phyloP scores from a whole-genome alignment of 2,797 vertebrate genomes.

The Apogon hyalosoma region DNA sequence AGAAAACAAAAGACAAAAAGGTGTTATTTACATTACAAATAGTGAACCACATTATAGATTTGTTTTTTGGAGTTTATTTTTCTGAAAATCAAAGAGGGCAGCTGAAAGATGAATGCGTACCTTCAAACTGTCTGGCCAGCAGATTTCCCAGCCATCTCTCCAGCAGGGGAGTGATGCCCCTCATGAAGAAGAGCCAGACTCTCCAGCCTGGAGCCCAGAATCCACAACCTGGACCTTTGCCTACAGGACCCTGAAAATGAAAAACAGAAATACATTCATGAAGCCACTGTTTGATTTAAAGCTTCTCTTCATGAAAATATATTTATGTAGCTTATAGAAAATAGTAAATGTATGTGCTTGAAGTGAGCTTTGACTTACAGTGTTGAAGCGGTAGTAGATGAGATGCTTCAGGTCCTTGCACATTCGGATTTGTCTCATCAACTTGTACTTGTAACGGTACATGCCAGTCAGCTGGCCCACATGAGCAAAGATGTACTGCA shows the following conservation, averaged over 20 bases:
- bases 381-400: slow-evolving; percentile 99
- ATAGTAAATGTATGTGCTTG: no score
- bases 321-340: no score
- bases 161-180: slow-evolving; percentile 96
- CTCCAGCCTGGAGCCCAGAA: slow-evolving; percentile 99
- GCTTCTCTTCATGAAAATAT: no score
- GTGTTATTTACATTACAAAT: background rate
- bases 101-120: slow-evolving; percentile 62
- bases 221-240: slow-evolving; percentile 98
- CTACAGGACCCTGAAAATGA: slow-evolving; percentile 91
- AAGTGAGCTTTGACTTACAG: slow-evolving; percentile 82
- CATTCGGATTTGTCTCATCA: slow-evolving; percentile 99
- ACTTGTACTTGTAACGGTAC: slow-evolving; percentile 99
- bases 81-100: background rate
- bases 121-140: slow-evolving; percentile 98
- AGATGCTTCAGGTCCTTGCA: slow-evolving; percentile 99
- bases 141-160: slow-evolving; percentile 99
- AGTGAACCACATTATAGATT: background rate
- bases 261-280: slow-evolving; percentile 11
- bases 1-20: background rate
- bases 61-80: no score
- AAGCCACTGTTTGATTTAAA: background rate
- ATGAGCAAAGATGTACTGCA: slow-evolving; percentile 99
- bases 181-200: slow-evolving; percentile 99
- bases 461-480: slow-evolving; percentile 98